Evolutionary conservation across 2,888 invertebrate genomes (phyloP).

Genomic region (Falcaria lacertinaria): DNA sequence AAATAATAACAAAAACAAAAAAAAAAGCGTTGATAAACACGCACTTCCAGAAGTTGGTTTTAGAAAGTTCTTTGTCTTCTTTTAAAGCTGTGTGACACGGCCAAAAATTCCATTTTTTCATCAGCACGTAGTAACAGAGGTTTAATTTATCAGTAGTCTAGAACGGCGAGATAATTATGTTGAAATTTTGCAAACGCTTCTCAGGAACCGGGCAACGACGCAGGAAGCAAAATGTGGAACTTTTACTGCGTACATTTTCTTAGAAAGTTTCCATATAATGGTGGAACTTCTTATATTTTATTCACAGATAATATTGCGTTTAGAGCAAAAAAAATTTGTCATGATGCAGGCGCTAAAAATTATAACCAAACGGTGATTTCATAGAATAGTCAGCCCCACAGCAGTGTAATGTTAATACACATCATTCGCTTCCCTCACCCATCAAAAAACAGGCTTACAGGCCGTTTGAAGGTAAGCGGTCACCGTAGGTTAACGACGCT

Average conservation of each 20-base stretch:
- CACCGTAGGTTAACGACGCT: no score
- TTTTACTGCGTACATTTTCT: neutral
- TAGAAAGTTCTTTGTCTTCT: constrained; percentile 13
- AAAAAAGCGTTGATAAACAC: constrained; percentile 2
- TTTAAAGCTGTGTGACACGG: constrained; percentile 27
- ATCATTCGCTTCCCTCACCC: no score
- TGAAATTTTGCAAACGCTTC: constrained; percentile 19
- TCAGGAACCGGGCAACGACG: neutral
- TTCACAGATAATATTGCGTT: no score
- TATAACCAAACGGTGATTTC: no score
- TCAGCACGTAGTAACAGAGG: constrained; percentile 25
- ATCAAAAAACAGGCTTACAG: no score
- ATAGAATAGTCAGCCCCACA: no score
- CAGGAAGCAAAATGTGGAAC: neutral
- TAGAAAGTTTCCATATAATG: neutral
- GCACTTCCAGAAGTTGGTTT: constrained; percentile 11
- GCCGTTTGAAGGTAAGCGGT: no score
- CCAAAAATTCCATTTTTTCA: constrained; percentile 23
- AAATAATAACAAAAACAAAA: constrained; percentile 8
- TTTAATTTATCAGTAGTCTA: constrained; percentile 28
- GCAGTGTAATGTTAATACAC: no score
- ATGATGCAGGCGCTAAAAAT: no score
- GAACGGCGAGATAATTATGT: constrained; percentile 41
- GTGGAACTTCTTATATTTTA: no score
- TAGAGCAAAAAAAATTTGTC: no score